Percentiles rank a stretch among this genome's conserved stretches.
phyloP scores from a whole-genome alignment of 2,888 invertebrate genomes.

The Caenorhabditis sp. region DNA sequence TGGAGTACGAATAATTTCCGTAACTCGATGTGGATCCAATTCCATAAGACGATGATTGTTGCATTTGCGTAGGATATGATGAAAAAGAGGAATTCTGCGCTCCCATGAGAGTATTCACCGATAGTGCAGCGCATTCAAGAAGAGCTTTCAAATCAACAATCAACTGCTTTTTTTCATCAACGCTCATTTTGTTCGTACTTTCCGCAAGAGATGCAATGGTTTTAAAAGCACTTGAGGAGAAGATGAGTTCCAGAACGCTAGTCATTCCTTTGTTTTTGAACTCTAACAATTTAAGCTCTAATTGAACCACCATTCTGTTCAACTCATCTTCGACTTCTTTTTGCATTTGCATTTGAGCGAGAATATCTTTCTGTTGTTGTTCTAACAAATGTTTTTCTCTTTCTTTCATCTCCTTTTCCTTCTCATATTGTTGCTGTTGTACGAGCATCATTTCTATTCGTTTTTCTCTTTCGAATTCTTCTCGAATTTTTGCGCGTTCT shows the following conservation, averaged over 20 bases:
- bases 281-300: conserved; percentile 12
- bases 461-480: conserved; percentile 23
- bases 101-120: background rate
- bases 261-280: conserved; percentile 10
- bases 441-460: conserved; percentile 16
- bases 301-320: conserved; percentile 10
- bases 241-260: conserved; percentile 16
- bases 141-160: conserved; percentile 14
- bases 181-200: background rate
- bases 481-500: conserved; percentile 25
- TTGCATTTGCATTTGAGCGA: conserved; percentile 5
- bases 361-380: conserved; percentile 11
- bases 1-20: background rate
- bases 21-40: background rate
- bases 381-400: conserved; percentile 10
- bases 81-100: background rate
- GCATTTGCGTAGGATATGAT: background rate
- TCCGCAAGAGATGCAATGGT: conserved; percentile 11
- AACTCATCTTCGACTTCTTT: conserved; percentile 25
- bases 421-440: conserved; percentile 22
- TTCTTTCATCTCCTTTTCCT: conserved; percentile 5
- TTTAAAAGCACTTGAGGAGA: conserved; percentile 18
- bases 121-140: conserved; percentile 3
- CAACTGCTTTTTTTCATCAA: conserved; percentile 22
- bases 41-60: background rate